Evolutionary conservation across 1,140 invertebrate species (phyloP), one percentile per base, ranked within the genome.

Genomic region (Alviniconcha marisindica): DNA sequence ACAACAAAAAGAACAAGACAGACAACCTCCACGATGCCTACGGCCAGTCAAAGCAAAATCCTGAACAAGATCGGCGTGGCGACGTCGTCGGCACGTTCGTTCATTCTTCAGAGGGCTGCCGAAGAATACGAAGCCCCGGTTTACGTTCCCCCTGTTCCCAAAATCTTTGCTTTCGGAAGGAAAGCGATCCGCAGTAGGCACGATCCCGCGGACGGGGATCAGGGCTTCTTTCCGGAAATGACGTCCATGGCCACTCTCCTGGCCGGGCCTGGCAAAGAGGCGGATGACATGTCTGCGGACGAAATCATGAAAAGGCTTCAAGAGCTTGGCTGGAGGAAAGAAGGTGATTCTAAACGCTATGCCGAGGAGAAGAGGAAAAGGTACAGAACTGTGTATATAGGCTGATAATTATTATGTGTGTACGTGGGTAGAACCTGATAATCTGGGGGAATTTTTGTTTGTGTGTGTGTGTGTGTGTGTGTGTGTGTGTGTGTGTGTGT

Each of bases 321-420:
- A 12, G 60, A 80, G 40, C 56, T 80, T 56, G 78, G 78, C 40
- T 80, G 78, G 78, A 54, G 78, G 40, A 80, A 28, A 40, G 78
- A 80, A 38, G 78, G 78, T 15, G 78, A 63, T 36, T 56, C 78
- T 4, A 12, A 10, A 21, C 56, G 78, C 56, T 28, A 14, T 42
- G 31, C 21, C 18, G 78, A 60, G 40, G 78, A 80, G 60, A 42
- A 31, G 42, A 31, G 38, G 28, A 78, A 51, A 60, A 80, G 78
- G 78, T 80, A n/a, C n/a, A n/a, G n/a, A n/a, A n/a, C n/a, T n/a
- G n/a, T n/a, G n/a, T n/a, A n/a, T n/a, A n/a, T n/a, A n/a, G n/a
- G n/a, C n/a, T n/a, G n/a, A n/a, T n/a, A n/a, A n/a, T n/a, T n/a
- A n/a, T n/a, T n/a, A n/a, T n/a, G n/a, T n/a, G n/a, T n/a, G n/a